Conservation (phyloP, 2,888 invertebrate genomes). For the Leptarthrus brevirostris region DNA sequence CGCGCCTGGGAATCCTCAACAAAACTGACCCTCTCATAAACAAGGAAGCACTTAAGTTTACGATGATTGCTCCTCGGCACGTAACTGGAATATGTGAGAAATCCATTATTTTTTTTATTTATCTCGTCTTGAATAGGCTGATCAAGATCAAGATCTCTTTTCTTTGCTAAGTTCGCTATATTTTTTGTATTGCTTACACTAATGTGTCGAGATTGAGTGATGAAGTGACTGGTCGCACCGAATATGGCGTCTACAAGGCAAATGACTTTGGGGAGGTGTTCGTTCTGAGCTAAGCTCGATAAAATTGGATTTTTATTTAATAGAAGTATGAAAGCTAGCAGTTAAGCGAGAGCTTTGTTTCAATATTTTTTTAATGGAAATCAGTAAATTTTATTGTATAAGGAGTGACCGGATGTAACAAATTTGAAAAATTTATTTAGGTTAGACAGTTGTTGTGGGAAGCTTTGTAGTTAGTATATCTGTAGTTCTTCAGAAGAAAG, state of each 20-base stretch:
- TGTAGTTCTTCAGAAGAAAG: too few species aligned
- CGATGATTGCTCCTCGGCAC: background rate
- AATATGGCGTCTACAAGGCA: background rate
- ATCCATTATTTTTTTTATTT: too few species aligned
- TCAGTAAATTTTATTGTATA: background rate
- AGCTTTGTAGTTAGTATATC: too few species aligned
- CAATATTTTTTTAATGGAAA: background rate
- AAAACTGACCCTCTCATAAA: too few species aligned
- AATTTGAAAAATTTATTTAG: too few species aligned
- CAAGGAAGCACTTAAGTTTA: background rate
- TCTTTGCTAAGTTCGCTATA: background rate
- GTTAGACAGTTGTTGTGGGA: too few species aligned
- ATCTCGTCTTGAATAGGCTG: background rate
- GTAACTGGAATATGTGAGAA: background rate
- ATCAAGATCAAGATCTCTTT: background rate
- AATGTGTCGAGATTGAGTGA: background rate
- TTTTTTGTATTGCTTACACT: too few species aligned
- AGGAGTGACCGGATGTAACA: background rate
- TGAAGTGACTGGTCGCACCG: constrained; percentile 1
- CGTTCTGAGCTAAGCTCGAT: background rate
- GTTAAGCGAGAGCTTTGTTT: background rate
- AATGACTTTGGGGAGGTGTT: background rate
- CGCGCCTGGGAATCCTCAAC: too few species aligned
- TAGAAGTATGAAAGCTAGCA: background rate
- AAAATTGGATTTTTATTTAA: background rate